phyloP scores from a whole-genome alignment of 2,888 invertebrate genomes.

The Adineta ricciae region DNA sequence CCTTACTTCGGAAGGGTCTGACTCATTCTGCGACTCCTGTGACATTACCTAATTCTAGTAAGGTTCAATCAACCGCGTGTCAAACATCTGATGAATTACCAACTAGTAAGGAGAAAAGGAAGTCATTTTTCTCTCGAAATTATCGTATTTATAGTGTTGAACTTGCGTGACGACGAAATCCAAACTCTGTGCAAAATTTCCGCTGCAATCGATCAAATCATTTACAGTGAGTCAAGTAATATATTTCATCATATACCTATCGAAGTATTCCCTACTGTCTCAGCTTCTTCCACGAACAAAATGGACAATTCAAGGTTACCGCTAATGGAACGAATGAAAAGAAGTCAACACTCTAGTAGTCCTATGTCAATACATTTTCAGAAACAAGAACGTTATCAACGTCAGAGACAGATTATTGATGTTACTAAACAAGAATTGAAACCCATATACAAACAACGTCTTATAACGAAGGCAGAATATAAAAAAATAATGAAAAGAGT shows the following conservation, averaged over 20 bases:
- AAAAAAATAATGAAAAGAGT: slow-evolving; percentile 10
- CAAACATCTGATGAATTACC: background rate
- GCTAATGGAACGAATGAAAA: too few species aligned
- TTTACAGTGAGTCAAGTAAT: background rate
- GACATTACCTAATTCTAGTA: background rate
- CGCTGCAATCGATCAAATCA: background rate
- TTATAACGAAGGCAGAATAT: background rate
- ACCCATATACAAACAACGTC: background rate
- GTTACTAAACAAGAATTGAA: background rate
- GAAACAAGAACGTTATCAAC: background rate
- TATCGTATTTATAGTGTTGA: background rate
- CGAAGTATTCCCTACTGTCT: too few species aligned
- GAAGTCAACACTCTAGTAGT: too few species aligned
- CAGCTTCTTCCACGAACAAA: too few species aligned
- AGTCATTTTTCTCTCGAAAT: too few species aligned
- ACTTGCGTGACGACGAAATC: background rate
- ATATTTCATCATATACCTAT: too few species aligned
- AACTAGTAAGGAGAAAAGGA: background rate
- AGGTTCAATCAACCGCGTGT: too few species aligned
- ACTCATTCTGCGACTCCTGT: too few species aligned
- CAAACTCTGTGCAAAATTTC: background rate
- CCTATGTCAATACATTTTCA: background rate
- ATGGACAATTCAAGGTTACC: too few species aligned
- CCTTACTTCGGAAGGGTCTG: too few species aligned
- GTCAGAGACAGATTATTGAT: background rate